These are phyloP conservation scores for Megaceryle maxima DNA, from an alignment of 2,113 vertebrate species.

Conservation along the genomic window DNA sequence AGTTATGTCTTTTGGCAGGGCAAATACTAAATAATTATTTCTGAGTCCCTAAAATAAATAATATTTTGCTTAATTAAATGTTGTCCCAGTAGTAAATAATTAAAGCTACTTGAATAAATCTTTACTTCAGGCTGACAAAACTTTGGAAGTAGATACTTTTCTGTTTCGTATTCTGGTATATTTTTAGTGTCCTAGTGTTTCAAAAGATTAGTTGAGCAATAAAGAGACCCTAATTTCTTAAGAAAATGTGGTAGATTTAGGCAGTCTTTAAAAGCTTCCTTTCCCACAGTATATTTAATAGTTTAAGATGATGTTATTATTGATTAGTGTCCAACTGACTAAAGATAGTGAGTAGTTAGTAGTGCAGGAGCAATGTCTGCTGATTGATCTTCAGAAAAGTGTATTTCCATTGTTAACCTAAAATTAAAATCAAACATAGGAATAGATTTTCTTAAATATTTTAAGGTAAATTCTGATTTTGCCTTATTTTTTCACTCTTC, in stretches of 20 bases:
- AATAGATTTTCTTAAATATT: background rate
- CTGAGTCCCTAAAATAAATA: background rate
- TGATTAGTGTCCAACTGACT: background rate
- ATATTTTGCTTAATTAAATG: background rate
- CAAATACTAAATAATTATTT: background rate
- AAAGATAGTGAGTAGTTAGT: background rate
- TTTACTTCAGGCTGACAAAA: background rate
- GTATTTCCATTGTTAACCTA: fast-evolving
- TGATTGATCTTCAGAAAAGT: background rate
- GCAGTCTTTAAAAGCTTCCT: background rate
- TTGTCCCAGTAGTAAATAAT: background rate
- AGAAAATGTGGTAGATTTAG: background rate
- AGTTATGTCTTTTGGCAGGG: background rate
- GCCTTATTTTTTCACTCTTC: background rate
- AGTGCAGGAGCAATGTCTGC: background rate
- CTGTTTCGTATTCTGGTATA: background rate
- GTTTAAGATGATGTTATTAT: background rate
- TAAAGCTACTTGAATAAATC: background rate
- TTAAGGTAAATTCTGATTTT: background rate
- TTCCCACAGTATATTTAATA: background rate
- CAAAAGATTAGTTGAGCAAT: background rate
- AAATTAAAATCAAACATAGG: background rate
- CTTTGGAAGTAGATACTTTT: background rate
- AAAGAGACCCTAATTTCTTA: background rate
- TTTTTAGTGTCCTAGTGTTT: background rate